Conservation (phyloP, 2,113 vertebrate genomes). For the Mormyrus iriodes region DNA sequence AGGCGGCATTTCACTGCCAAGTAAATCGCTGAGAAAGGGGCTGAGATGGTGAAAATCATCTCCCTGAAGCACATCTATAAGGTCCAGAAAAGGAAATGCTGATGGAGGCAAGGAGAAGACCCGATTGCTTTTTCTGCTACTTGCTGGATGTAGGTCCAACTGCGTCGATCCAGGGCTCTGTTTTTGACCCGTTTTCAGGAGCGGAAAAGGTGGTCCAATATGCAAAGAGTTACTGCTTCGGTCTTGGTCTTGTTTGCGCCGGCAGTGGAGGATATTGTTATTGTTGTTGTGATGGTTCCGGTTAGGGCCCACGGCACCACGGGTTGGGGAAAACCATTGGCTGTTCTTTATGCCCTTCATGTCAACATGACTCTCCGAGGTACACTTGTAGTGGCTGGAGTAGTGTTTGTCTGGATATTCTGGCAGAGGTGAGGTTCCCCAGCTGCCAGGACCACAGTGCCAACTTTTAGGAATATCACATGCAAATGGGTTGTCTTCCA, state of each 20-base stretch:
- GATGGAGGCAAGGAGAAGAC: conserved; percentile 34
- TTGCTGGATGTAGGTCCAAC: neutral
- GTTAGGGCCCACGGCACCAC: neutral
- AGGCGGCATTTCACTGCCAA: conserved; percentile 38
- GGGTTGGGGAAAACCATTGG: conserved; percentile 29
- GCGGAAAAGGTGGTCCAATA: conserved; percentile 44
- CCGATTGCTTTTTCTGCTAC: neutral
- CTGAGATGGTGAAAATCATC: conserved; percentile 40
- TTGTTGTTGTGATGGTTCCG: conserved; percentile 18
- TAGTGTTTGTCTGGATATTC: conserved; percentile 28
- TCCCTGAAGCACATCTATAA: conserved; percentile 40
- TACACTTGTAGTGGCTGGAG: conserved; percentile 33
- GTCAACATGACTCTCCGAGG: conserved; percentile 22
- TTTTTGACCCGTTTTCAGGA: conserved; percentile 41
- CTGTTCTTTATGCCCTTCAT: conserved; percentile 28
- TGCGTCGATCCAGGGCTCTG: conserved; percentile 36
- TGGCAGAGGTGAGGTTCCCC: neutral
- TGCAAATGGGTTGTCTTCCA: conserved; percentile 7
- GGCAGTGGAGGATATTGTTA: neutral
- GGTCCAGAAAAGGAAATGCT: conserved; percentile 41
- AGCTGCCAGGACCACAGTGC: neutral
- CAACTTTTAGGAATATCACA: neutral
- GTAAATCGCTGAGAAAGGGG: conserved; percentile 42
- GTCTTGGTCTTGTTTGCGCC: conserved; percentile 15
- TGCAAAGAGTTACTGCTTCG: conserved; percentile 32